Evolutionary conservation across 1,140 invertebrate species (phyloP), one percentile per base, ranked within the genome.

Genomic region (Bicyclus anynana): DNA sequence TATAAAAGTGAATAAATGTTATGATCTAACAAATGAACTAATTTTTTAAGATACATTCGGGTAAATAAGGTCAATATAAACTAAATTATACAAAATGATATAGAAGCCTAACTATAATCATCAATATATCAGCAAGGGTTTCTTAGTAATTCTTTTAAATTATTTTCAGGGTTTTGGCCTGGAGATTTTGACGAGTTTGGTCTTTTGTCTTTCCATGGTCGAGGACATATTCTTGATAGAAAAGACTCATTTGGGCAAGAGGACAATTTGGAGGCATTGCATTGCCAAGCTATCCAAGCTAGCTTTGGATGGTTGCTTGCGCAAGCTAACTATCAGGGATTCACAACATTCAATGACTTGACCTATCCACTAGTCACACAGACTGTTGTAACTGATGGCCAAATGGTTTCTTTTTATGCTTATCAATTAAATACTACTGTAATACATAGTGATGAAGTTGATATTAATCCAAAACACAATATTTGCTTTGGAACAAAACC

Each of bases 371-470:
- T 98, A 21, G 91, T 93, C 5, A 94, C 94, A 23, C 97, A 98
- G 91, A 94, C 93, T 2, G 84, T 98, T 42, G 90, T 97, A 20
- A 96, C 95, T 2, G 94, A 98, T 90, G 97, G 97, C 0, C 91
- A 94, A 66, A 75, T 91, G 0, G 97, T 95, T 92, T 93, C 93
- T 2, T 96, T 98, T 63, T 95, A 93, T 76, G 90, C 92, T 5
- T 98, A 98, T 77, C 97, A 98, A 84, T 74, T 98, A 20, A 98
- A 98, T 77, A 98, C 96, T 1, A 91, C 93, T 37, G 71, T 92
- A 9, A 69, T 96, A 47, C 90, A 94, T 67, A 81, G 85, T 57
- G 90, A 93, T 20, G 62, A 92, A 65, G 73, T 91, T 18, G 83
- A 91, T 37, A 84, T 86, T 18, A 97, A 97, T 89, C 86, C 90